Base-by-base conservation (phyloP, 2,888 invertebrate genomes). In the Volucella inflata region DNA sequence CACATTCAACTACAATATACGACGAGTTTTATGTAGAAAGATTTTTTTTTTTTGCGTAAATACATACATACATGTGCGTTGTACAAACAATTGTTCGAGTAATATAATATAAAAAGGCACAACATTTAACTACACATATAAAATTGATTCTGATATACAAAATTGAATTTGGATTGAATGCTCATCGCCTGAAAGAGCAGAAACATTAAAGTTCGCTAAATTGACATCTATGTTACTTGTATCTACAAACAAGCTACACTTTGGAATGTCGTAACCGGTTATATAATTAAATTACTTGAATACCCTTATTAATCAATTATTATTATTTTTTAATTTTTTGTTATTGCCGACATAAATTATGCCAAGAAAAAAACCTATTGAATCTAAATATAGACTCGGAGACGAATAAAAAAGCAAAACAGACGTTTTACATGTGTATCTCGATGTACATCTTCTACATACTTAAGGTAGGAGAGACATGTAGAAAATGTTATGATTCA, bases 281-380 rank as follows among this genome's bases (percentile, higher is more conserved):
- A 38, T 16, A 14, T 38, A 48, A 64, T 48, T 64, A 48, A 64
- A 64, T 50, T 64, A 64, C 50, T 64, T 64, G 38, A 64, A 64
- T 64, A 48, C 36, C 16, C 16, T 16, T 36, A 48, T 38, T 48
- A 64, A 64, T 64, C 48, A 64, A 64, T 48, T 64, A 48, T 38
- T 30, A 30, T 59, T 48, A 64, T 50, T 30, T 30, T 30, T 30
- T 6, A 30, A 30, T 30, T 6, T 6, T 30, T 30, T 30, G 6
- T 30, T 30, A 30, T 30, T 30, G 30, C 30, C 4, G 30, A 30
- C 6, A 6, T 6, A 6, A 6, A 30, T 30, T 30, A 30, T 2
- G 30, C 6, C 6, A 30, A 30, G 30, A 4, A 30, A 21, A 21
- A 21, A 30, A 30, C 30, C 30, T 30, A 30, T 30, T 30, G 30